Base-by-base conservation (phyloP, 2,797 vertebrate genomes). In the Margarornis squamiger region DNA sequence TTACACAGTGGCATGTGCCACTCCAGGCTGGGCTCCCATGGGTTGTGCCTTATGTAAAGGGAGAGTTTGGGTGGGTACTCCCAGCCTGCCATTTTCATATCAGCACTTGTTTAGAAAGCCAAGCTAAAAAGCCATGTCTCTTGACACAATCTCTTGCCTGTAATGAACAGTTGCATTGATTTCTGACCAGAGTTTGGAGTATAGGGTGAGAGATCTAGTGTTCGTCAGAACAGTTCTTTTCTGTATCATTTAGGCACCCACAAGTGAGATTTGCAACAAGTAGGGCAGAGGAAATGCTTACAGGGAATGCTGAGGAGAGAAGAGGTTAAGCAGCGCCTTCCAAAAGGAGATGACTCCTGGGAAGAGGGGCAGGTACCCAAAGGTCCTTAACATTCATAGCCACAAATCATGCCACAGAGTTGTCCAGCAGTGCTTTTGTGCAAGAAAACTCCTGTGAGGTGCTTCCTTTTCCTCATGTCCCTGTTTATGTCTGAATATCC, bases 321-420 rank as follows among this genome's bases (percentile, higher is more conserved):
- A 39, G 21, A 57, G 10, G 8, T 86, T 88, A 70, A 86, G 14
- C 10, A 38, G 32, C 49, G 7, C 34, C 41, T 88, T 77, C 57
- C 13, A 17, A 32, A 46, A 51, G 23, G 15, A 59, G 30, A 55
- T 52, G 32, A 5, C 34, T 74, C 17, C 14, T 62, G 21, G 34
- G 36, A 76, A 59, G 46, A 48, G 27, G 4, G 3, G 3, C 4
- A 29, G 7, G 19, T 65, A 20, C 36, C 5, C 0, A 0, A 24
- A 66, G 6, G 14, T 55, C 67, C 14, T 92, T 9, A 23, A 45
- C 34, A 26, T 77, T 68, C 38, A 4, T n/a, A 65, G 54, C 34
- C 27, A 46, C 61, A 63, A 39, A 29, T 21, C 14, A 13, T 17
- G 16, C 14, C 23, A 7, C 59, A 17, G 49, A 67, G 21, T 18